Conservation (phyloP, 2,113 vertebrate genomes). For the Vidua chalybeata region DNA sequence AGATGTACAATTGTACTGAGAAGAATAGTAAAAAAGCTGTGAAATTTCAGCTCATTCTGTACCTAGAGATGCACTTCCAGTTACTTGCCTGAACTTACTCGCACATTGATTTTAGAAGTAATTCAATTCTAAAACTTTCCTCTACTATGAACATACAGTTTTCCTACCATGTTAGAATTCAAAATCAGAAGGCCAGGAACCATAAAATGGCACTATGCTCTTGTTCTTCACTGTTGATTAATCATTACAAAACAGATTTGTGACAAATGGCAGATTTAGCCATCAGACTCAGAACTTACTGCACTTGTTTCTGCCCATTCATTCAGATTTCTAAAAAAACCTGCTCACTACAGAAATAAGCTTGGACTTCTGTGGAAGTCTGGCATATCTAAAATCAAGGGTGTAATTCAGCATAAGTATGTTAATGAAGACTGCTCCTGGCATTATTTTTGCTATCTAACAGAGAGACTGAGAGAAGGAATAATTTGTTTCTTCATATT, state of each 20-base stretch:
- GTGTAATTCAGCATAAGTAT: background rate
- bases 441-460: background rate
- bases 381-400: background rate
- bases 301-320: background rate
- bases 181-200: background rate
- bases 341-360: background rate
- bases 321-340: background rate
- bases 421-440: background rate
- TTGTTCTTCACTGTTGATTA: background rate
- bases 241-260: background rate
- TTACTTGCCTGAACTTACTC: background rate
- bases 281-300: background rate
- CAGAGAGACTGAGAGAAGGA: background rate
- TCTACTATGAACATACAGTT: background rate
- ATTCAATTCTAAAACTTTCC: background rate
- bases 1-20: background rate
- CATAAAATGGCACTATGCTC: background rate
- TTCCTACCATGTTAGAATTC: background rate
- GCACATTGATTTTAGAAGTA: background rate
- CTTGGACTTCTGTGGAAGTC: background rate
- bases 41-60: background rate
- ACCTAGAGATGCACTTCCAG: background rate
- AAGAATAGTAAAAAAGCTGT: background rate
- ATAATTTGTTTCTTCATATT: background rate
- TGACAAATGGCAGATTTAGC: background rate